Percentiles rank a stretch among this genome's conserved stretches.
These are phyloP conservation scores for Polietes domitor DNA, from an alignment of 2,888 invertebrate genomes.

Conservation along the genomic window DNA sequence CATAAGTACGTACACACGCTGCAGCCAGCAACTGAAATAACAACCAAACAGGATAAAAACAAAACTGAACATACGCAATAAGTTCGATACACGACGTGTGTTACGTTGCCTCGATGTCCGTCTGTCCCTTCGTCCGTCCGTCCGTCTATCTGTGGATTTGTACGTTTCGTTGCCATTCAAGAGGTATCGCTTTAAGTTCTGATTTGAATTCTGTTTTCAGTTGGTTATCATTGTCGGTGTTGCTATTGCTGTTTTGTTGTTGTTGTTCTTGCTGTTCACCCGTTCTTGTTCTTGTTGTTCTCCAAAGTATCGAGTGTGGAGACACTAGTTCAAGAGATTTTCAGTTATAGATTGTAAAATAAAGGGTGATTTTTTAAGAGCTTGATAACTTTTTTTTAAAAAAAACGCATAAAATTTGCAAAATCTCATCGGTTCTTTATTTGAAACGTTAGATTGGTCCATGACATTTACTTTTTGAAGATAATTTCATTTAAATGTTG, in stretches of 20 bases:
- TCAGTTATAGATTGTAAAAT: slow-evolving; percentile 67
- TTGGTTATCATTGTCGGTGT: slow-evolving; percentile 22
- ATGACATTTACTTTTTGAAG: no score
- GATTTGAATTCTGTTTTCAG: slow-evolving; percentile 49
- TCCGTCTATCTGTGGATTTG: slow-evolving; percentile 35
- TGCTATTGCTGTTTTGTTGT: slow-evolving; percentile 32
- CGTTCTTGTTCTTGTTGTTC: slow-evolving; percentile 22
- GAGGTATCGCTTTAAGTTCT: slow-evolving; percentile 74
- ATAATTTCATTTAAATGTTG: no score
- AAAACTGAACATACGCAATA: slow-evolving; percentile 60
- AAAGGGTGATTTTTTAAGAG: no score
- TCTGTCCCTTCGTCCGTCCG: background rate
- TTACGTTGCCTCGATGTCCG: slow-evolving; percentile 8
- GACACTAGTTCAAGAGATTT: slow-evolving; percentile 65
- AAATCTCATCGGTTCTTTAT: no score
- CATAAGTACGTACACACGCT: background rate
- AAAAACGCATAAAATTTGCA: no score
- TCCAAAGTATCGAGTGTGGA: slow-evolving; percentile 54
- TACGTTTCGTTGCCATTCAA: slow-evolving; percentile 71
- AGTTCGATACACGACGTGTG: slow-evolving; percentile 46
- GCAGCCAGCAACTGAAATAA: slow-evolving; percentile 22
- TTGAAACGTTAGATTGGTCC: no score
- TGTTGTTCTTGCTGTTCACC: slow-evolving; percentile 33
- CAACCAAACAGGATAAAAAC: slow-evolving; percentile 19
- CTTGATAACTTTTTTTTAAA: no score